Evolutionary conservation across 2,113 vertebrate genomes (phyloP).

Genomic region (Istiophorus platypterus): DNA sequence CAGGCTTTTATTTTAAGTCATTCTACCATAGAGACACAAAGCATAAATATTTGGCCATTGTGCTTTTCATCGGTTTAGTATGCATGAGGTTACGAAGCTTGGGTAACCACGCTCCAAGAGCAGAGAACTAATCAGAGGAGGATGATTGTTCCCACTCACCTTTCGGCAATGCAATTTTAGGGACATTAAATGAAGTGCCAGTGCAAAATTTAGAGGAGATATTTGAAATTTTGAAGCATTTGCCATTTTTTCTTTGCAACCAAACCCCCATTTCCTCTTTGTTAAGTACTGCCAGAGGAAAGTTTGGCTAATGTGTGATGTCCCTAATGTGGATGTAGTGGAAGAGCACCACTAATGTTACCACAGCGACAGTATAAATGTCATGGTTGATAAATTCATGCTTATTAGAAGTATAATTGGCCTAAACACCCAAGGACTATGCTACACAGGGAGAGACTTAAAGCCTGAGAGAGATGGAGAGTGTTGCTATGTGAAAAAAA

Average conservation of each 20-base stretch:
- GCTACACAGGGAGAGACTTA: conserved; percentile 9
- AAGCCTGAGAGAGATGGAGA: conserved; percentile 5
- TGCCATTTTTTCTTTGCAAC: neutral
- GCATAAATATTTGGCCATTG: conserved; percentile 54
- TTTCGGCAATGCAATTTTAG: conserved; percentile 58
- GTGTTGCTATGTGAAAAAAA: conserved; percentile 12
- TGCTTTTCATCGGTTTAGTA: conserved; percentile 53
- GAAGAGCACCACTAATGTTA: conserved; percentile 53
- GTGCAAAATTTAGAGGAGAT: conserved; percentile 59
- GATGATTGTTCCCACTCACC: conserved; percentile 73
- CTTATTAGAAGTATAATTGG: conserved; percentile 64
- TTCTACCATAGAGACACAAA: conserved; percentile 50
- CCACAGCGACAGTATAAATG: conserved; percentile 65
- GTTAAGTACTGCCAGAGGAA: conserved; percentile 48
- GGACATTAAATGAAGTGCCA: conserved; percentile 62
- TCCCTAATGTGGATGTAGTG: conserved; percentile 61
- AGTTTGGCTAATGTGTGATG: conserved; percentile 53
- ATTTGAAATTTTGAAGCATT: conserved; percentile 46
- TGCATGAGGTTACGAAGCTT: conserved; percentile 55
- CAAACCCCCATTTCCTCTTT: neutral
- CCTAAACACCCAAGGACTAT: conserved; percentile 50
- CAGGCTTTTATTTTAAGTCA: conserved; percentile 53
- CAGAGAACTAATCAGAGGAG: conserved; percentile 60
- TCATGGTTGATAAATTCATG: conserved; percentile 55
- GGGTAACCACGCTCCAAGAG: conserved; percentile 48